Base-by-base conservation (phyloP, 2,797 vertebrate genomes). In the Gambusia yucatana region DNA sequence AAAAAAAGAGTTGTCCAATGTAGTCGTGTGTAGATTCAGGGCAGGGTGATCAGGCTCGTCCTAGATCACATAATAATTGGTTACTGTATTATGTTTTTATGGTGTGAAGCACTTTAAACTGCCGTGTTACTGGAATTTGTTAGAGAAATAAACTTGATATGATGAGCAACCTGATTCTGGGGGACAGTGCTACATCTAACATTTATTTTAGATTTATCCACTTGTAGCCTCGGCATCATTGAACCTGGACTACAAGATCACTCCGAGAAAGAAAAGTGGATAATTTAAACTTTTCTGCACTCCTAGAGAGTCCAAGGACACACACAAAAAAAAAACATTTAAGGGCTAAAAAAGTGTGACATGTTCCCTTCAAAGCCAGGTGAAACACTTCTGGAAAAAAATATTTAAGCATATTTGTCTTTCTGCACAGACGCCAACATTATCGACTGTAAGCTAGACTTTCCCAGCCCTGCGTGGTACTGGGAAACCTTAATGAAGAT, bases 401-500 rank as follows among this genome's bases (percentile, higher is more conserved):
- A 6, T n/a, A 17, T 57, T 17, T 30, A 48, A 36, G 41, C 25
- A 14, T 13, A 28, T 46, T n/a, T 46, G 20, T 83, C 16, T 78
- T 4, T 10, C 67, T 67, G 4, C 41, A 82, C 92, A 94, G 90
- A 88, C 83, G 70, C 84, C 95, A 95, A 89, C 17, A 95, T 96
- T 50, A 93, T 97, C 75, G 98, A 99, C 92, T 99, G 98, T 84
- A 98, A 96, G 0, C 95, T 99, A 87, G 93, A 95, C 0, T 99
- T 99, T 90, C 98, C 98, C 41, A 97, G 98, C 80, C 98, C 98
- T 3, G 90, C 97, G 10, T 99, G 98, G 98, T 99, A 99, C 91
- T 99, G 98, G 98, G 98, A 99, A 88, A 99, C 97, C 87, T 96
- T 99, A 63, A 93, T 99, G 93, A 99, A 98, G 95, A 99, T 99